Evolutionary conservation across 2,113 vertebrate genomes (phyloP), one percentile per base, ranked within the genome.

Genomic region (Saguinus imperator): DNA sequence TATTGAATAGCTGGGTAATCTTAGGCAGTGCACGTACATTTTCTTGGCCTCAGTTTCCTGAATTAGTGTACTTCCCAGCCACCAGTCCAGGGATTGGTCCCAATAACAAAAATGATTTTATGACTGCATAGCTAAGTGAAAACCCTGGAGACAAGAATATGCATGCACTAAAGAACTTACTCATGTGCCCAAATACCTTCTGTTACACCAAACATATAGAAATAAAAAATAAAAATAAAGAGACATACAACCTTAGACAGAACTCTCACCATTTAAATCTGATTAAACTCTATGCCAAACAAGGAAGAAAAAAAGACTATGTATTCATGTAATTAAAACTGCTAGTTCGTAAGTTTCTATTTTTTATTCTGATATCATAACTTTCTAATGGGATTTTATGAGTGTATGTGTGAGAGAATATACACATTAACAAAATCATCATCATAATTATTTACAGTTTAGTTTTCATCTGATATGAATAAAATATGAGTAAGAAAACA

Each of bases 241-340:
- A 96, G 98, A 98, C 95, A 96, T 91, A 97, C 94, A 98, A 94
- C 79, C 94, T 97, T 97, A 98, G 66, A 97, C 95, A 97, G 97
- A 98, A 97, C 91, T 97, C 94, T 97, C 90, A 98, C 95, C 96
- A 96, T 98, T 98, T 52, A 97, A 98, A 98, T 97, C 96, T 95
- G 97, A 98, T 98, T 98, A 98, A 98, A 98, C 94, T 94, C 94
- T 93, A 96, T 86, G 98, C 98, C 98, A 98, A 99, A 98, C 96
- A 98, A 98, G 98, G 98, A 98, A 64, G 61, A 29, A 64, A 64
- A 29, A 29, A 29, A 64, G 27, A 64, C 61, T 29, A 64, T 64
- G 61, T 64, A 11, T 17, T 32, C 6, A 14, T 6, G 11, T 18
- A 82, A 27, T 55, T 86, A 20, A n/a, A 87, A 72, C 32, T 21